Percentiles rank a stretch among this genome's conserved stretches.
Conservation (phyloP, 2,113 vertebrate species). For the Anas platyrhynchos region DNA sequence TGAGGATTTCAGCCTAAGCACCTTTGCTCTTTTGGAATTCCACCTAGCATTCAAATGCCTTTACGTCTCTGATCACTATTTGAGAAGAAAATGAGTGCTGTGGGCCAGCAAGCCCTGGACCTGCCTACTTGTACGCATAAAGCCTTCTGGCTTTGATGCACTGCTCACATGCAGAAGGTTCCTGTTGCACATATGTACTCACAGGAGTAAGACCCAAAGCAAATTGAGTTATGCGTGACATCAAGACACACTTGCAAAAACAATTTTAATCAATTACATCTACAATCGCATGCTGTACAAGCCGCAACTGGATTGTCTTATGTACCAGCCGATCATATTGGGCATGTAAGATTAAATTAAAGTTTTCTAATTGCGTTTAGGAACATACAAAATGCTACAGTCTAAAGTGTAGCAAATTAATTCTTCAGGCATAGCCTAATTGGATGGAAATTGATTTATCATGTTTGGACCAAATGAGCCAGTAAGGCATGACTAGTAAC, state of each 20-base stretch:
- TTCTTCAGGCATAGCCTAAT: constrained; percentile 69
- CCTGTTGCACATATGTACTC: not conserved
- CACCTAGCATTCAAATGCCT: not conserved
- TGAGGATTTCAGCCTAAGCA: not conserved
- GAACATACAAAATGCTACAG: constrained; percentile 61
- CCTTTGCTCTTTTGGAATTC: not conserved
- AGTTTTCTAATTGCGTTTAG: constrained; percentile 64
- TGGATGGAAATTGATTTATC: constrained; percentile 75
- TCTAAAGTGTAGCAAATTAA: constrained; percentile 68
- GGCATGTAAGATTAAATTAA: constrained; percentile 73
- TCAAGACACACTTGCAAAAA: constrained; percentile 55
- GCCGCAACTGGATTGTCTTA: constrained; percentile 38
- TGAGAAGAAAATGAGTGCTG: not conserved
- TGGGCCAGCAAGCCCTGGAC: not conserved
- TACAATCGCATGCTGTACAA: constrained; percentile 52
- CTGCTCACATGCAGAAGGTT: not conserved
- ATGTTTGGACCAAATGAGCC: constrained; percentile 67
- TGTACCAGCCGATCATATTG: constrained; percentile 50
- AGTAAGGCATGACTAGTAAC: constrained; percentile 49
- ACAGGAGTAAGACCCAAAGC: constrained; percentile 20
- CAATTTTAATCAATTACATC: constrained; percentile 64
- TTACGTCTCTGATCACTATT: not conserved
- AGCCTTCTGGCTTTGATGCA: not conserved
- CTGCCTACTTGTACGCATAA: not conserved
- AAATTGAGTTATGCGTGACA: constrained; percentile 50